Evolutionary conservation across 2,113 vertebrate genomes (phyloP), one percentile per base, ranked within the genome.

Genomic region (Pedionomus torquatus): DNA sequence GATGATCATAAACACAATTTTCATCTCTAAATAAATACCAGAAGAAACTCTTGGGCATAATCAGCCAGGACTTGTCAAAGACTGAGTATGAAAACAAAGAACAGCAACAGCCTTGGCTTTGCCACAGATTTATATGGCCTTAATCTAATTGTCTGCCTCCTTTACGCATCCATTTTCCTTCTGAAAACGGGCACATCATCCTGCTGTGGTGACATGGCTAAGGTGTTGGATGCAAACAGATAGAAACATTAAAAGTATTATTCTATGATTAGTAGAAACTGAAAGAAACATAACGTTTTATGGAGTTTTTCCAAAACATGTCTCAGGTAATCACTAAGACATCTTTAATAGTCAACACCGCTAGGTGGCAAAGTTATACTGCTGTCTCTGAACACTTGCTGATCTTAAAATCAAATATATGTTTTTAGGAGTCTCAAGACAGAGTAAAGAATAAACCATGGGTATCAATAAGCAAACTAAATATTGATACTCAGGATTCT

Each of bases 321-420:
- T 9, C 14, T 37, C 41, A 71, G 51, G 54, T 17, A 43, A 54
- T 43, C 37, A 24, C 61, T 12, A 48, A 41, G n/a, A 19, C 24
- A 25, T 28, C 3, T 8, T 31, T 31, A 79, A 65, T 83, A 26
- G 7, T n/a, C 18, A 87, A 61, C 87, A 90, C 98, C 98, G 97
- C 97, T 98, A 98, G 98, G 96, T 98, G 98, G 98, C 98, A 97
- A 98, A 98, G 76, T 94, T 71, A 94, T 72, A 94, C 98, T 97
- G 64, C 54, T 96, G 61, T 87, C 90, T 46, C 72, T 81, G 66
- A 84, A 83, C 33, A 21, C 43, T 21, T 13, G 58, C 35, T 17
- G 25, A 48, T 90, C 79, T 86, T 41, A 79, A 95, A 90, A 85
- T 46, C 79, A 78, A 81, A 93, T 70, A 44, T 21, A 18, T 31